Percentiles rank a stretch among this genome's conserved stretches.
Conservation (phyloP, 2,113 vertebrate genomes). For the Connochaetes taurinus region DNA sequence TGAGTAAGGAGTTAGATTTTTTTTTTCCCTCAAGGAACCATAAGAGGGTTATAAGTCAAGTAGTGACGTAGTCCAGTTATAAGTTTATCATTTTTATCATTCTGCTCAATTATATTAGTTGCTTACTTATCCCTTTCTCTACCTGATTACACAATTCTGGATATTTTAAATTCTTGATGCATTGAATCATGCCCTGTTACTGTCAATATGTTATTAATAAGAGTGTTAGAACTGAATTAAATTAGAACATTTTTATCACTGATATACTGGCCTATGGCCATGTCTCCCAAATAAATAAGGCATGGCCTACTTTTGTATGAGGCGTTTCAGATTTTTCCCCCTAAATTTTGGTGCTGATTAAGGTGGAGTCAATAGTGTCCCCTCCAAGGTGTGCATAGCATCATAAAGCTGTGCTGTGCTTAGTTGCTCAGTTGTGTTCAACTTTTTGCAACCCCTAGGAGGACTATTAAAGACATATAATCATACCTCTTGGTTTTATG, state of each 20-base stretch:
- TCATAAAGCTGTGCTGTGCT: neutral
- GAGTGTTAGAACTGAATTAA: neutral
- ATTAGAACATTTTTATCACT: neutral
- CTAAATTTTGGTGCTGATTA: neutral
- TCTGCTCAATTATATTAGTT: neutral
- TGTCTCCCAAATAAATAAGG: neutral
- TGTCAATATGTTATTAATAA: neutral
- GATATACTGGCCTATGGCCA: neutral
- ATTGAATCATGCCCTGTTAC: neutral
- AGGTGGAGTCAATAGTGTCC: neutral
- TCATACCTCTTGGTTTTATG: neutral
- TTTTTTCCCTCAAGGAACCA: neutral
- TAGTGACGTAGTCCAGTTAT: neutral
- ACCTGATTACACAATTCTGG: neutral
- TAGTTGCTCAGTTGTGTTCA: neutral
- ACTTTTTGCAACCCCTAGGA: neutral
- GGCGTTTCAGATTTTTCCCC: neutral
- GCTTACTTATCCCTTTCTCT: neutral
- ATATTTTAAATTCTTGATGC: neutral
- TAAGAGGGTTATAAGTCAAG: neutral
- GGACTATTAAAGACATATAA: neutral
- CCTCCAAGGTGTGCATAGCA: neutral
- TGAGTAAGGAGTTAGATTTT: neutral
- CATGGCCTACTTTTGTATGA: neutral
- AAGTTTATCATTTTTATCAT: neutral